Evolutionary conservation across 2,113 vertebrate species (phyloP).

Genomic region (Cyanistes caeruleus): DNA sequence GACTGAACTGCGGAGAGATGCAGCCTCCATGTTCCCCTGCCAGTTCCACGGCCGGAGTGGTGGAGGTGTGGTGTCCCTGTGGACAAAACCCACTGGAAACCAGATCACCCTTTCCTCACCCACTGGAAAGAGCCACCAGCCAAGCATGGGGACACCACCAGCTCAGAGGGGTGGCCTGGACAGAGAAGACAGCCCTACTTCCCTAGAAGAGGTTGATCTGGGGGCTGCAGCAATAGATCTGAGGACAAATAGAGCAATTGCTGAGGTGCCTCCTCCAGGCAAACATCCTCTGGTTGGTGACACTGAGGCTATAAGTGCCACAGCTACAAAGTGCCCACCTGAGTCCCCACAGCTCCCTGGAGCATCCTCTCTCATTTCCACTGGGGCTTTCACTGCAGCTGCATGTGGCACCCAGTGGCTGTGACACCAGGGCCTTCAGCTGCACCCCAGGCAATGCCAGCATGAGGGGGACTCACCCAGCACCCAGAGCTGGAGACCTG

Average conservation of each 20-base stretch:
- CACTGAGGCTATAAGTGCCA: background rate
- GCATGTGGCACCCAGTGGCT: accelerated
- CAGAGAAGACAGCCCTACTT: background rate
- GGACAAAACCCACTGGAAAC: background rate
- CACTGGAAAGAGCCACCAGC: background rate
- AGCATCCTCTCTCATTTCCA: background rate
- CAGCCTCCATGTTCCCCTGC: background rate
- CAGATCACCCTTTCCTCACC: background rate
- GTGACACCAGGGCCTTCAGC: background rate
- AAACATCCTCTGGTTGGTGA: background rate
- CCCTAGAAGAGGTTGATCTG: background rate
- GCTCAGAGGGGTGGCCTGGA: background rate
- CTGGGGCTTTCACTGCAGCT: background rate
- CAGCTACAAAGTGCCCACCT: background rate
- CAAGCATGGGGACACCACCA: accelerated
- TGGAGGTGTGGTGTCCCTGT: background rate
- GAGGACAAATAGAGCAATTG: background rate
- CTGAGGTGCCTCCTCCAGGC: background rate
- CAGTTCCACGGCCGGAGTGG: accelerated
- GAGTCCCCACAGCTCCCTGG: background rate
- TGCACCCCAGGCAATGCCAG: background rate
- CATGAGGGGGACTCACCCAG: background rate
- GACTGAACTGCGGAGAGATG: accelerated
- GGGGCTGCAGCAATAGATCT: background rate
- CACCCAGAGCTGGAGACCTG: background rate